These are phyloP conservation scores for Styela clava DNA, from an alignment of 23 tunicate species.

Conservation along the genomic window DNA sequence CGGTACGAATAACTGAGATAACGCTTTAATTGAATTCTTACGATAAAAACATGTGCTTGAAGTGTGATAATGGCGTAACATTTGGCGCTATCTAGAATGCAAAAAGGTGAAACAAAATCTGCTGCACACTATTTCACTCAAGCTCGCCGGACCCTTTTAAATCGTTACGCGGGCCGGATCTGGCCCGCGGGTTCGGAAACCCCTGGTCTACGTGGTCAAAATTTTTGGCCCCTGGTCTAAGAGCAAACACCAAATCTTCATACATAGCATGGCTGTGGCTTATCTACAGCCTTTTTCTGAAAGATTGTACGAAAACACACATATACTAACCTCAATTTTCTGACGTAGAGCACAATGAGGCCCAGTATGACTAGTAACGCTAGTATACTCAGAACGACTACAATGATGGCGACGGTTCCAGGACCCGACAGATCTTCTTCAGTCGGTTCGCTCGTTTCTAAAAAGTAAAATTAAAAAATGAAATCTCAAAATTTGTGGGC, in stretches of 20 bases:
- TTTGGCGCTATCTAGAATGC: too few relatives aligned
- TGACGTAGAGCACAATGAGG: not conserved
- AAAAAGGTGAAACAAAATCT: too few relatives aligned
- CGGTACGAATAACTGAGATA: too few relatives aligned
- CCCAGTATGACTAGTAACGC: not conserved
- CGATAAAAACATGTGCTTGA: too few relatives aligned
- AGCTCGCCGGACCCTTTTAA: not conserved
- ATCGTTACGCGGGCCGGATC: not conserved
- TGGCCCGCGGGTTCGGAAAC: too few relatives aligned
- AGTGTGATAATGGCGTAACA: too few relatives aligned
- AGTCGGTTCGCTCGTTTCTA: not conserved
- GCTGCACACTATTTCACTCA: too few relatives aligned
- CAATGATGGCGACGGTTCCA: not conserved
- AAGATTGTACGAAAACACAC: not conserved
- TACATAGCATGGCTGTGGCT: not conserved
- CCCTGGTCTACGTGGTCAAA: too few relatives aligned
- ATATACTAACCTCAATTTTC: not conserved
- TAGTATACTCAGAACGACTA: not conserved
- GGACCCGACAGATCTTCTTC: not conserved
- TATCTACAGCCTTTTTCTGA: not conserved
- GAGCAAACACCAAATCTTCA: too few relatives aligned
- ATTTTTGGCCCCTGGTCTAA: too few relatives aligned
- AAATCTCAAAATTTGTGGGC: not conserved
- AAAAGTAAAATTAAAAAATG: too few relatives aligned
- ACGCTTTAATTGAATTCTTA: too few relatives aligned